A percentile compares a stretch with the other conserved stretches of the same genome.
phyloP scores from a whole-genome alignment of 2,888 invertebrate species.

The Cheilosia grossa region DNA sequence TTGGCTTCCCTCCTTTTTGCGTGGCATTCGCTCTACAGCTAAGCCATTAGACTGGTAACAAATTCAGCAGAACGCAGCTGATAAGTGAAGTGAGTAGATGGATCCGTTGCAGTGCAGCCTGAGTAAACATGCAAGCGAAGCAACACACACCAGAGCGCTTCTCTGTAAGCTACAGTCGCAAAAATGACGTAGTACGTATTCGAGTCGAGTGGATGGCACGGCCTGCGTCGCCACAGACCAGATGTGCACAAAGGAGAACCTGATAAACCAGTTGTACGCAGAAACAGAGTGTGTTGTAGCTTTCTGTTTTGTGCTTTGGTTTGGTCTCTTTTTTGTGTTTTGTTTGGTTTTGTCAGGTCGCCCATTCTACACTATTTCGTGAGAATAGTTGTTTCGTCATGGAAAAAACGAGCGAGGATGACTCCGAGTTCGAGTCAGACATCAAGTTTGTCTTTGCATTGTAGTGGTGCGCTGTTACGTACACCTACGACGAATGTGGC shows the following conservation, averaged over 20 bases:
- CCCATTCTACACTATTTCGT: conserved; percentile 26
- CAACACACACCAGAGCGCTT: background rate
- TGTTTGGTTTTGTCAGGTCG: conserved; percentile 44
- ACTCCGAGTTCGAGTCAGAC: background rate
- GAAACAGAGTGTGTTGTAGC: no score
- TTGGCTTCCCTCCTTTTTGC: background rate
- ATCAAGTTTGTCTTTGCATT: background rate
- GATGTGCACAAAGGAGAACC: conserved; percentile 67
- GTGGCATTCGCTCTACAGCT: background rate
- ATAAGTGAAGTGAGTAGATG: conserved; percentile 20
- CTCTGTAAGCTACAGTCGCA: conserved; percentile 57
- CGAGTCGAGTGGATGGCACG: conserved; percentile 43
- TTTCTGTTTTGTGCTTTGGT: conserved; percentile 3
- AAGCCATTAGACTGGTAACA: background rate
- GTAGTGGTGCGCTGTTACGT: background rate
- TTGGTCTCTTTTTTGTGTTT: conserved; percentile 28
- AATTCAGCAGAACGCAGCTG: background rate
- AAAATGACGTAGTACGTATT: conserved; percentile 73
- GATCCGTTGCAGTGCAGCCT: background rate
- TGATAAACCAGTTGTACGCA: conserved; percentile 60
- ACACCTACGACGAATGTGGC: background rate
- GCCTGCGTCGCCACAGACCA: conserved; percentile 41
- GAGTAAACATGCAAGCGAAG: background rate
- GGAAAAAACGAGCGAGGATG: conserved; percentile 46
- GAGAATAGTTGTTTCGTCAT: conserved; percentile 55